Conservation (phyloP, 2,797 vertebrate genomes). For the Squalus acanthias region DNA sequence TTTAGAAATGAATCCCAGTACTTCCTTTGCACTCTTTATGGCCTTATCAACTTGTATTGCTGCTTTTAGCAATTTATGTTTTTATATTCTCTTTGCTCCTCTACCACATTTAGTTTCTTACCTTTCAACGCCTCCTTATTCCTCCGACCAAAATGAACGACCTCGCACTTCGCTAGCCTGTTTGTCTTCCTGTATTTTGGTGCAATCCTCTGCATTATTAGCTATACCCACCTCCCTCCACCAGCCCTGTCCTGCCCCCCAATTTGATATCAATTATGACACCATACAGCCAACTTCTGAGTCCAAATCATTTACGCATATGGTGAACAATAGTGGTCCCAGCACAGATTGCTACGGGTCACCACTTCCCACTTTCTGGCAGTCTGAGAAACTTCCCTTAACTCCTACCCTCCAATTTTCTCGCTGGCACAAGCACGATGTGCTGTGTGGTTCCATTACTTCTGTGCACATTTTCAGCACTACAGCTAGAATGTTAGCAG, state of each 20-base stretch:
- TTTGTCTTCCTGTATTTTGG: neutral
- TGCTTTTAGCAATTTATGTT: neutral
- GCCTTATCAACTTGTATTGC: neutral
- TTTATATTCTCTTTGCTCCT: neutral
- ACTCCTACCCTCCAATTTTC: neutral
- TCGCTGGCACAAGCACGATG: neutral
- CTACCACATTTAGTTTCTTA: neutral
- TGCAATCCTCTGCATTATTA: neutral
- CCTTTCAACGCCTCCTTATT: neutral
- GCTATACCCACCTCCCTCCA: neutral
- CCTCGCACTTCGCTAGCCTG: neutral
- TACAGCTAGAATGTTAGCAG: neutral
- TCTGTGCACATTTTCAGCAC: neutral
- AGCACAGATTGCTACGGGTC: neutral
- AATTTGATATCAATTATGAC: neutral
- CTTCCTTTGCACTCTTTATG: neutral
- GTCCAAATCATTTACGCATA: neutral
- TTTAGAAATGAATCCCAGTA: neutral
- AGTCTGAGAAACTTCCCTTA: neutral
- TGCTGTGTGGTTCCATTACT: neutral
- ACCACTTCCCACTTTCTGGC: neutral
- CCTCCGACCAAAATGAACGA: neutral
- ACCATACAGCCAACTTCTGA: neutral
- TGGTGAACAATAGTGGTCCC: neutral
- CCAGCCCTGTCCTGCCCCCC: neutral